Base-by-base conservation (phyloP, 1,140 invertebrate genomes). In the Argopecten irradians region DNA sequence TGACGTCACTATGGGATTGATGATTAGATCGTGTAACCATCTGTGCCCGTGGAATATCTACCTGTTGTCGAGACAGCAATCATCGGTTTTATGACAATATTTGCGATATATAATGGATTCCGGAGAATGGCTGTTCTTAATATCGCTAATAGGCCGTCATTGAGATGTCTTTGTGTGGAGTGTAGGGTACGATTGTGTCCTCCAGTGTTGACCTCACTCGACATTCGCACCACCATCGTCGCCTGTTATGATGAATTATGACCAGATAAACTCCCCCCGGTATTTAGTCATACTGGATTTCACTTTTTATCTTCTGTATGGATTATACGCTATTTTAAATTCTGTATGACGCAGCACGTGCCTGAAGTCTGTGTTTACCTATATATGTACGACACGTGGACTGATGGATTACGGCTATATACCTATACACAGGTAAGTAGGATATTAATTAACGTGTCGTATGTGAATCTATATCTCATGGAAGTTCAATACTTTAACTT, bases 101-200 rank as follows among this genome's bases (percentile, higher is more conserved):
- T 71, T 71, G 55, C 55, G n/a, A 71, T 71, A 71, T 71, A 71
- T 28, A 71, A 71, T 28, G 55, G 55, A 71, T 71, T 28, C 55
- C 1, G n/a, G 55, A 71, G 55, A 71, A 71, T 71, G 55, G 43
- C 16, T 5, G 14, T 11, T 22, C 28, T 71, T 71, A n/a, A 71
- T 71, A 71, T 71, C 55, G 22, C 16, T 71, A 71, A 71, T 71
- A 71, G 55, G 55, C 22, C 28, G 55, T 5, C n/a, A 28, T 28
- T 28, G 55, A 71, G 43, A 5, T 46, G 43, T 46, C 43, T 5
- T 14, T 46, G 43, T 46, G 43, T 19, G 9, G 43, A 46, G 13
- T 19, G 43, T 46, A 19, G 13, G 13, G 36, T 46, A 19, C 43
- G 13, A 19, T 16, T 71, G 16, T 71, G n/a, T 71, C 55, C 55